Evolutionary conservation across 2,113 vertebrate genomes (phyloP).

Genomic region (Chascanopsetta lugubris): DNA sequence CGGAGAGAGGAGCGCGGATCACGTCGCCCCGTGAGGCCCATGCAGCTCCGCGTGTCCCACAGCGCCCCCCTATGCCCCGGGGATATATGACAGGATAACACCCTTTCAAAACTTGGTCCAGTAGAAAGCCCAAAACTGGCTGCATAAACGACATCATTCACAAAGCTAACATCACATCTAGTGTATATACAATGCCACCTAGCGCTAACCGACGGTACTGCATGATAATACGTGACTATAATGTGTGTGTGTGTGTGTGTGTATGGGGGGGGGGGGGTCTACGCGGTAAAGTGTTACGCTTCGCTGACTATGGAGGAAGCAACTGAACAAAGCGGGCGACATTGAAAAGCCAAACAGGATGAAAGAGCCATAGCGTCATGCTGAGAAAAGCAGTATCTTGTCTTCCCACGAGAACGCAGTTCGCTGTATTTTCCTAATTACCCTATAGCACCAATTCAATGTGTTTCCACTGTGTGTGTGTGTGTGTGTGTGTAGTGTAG

Average conservation of each 20-base stretch:
- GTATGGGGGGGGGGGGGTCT: no score
- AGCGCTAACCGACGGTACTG: slow-evolving; percentile 72
- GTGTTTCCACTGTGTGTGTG: slow-evolving; percentile 4
- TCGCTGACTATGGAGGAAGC: slow-evolving; percentile 62
- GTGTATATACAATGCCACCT: slow-evolving; percentile 75
- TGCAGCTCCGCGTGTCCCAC: slow-evolving; percentile 59
- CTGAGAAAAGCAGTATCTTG: slow-evolving; percentile 64
- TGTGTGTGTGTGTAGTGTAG: no score
- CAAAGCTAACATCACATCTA: slow-evolving; percentile 79
- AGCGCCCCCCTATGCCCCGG: slow-evolving; percentile 38
- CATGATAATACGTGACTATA: slow-evolving; percentile 68
- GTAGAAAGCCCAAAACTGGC: slow-evolving; percentile 63
- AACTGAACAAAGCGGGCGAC: slow-evolving; percentile 55
- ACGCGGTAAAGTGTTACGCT: slow-evolving; percentile 53
- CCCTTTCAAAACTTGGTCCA: slow-evolving; percentile 46
- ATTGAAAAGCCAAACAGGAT: slow-evolving; percentile 66
- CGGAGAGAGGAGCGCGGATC: slow-evolving; percentile 51
- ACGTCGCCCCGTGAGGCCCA: slow-evolving; percentile 68
- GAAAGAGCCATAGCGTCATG: slow-evolving; percentile 63
- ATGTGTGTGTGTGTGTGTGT: no score
- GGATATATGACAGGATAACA: slow-evolving; percentile 23
- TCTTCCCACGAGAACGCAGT: slow-evolving; percentile 54
- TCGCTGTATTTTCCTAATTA: slow-evolving; percentile 4
- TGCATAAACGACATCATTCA: slow-evolving; percentile 75
- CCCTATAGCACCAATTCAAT: slow-evolving; percentile 24